Conservation (phyloP, 2,113 vertebrate genomes). For the Scomber colias region DNA sequence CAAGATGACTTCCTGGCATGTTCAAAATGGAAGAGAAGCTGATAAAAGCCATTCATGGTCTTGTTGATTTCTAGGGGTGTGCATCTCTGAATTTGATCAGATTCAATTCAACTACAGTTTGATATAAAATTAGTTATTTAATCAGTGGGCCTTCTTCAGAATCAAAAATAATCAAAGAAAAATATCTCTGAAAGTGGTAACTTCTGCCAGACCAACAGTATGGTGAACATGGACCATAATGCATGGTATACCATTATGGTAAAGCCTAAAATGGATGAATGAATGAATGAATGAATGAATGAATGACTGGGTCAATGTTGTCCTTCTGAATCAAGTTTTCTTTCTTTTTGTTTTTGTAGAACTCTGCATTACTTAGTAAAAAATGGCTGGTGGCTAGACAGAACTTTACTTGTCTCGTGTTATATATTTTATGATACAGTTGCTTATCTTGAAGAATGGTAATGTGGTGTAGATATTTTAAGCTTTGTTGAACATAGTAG, state of each 20-base stretch:
- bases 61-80: background rate
- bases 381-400: background rate
- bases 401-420: background rate
- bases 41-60: constrained; percentile 14
- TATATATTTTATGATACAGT: background rate
- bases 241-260: no score
- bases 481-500: background rate
- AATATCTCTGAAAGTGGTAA: background rate
- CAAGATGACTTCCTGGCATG: background rate
- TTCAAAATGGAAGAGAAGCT: background rate
- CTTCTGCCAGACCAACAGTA: background rate
- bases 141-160: no score
- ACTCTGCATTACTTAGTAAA: background rate
- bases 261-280: no score
- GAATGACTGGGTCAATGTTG: background rate
- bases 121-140: no score
- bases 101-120: background rate
- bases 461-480: background rate
- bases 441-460: background rate
- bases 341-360: background rate
- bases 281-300: no score
- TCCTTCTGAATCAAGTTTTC: background rate
- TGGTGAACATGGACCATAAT: no score
- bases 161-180: background rate
- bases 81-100: background rate